Evolutionary conservation across 2,888 invertebrate genomes (phyloP).

Genomic region (Nesidiocoris tenuis): DNA sequence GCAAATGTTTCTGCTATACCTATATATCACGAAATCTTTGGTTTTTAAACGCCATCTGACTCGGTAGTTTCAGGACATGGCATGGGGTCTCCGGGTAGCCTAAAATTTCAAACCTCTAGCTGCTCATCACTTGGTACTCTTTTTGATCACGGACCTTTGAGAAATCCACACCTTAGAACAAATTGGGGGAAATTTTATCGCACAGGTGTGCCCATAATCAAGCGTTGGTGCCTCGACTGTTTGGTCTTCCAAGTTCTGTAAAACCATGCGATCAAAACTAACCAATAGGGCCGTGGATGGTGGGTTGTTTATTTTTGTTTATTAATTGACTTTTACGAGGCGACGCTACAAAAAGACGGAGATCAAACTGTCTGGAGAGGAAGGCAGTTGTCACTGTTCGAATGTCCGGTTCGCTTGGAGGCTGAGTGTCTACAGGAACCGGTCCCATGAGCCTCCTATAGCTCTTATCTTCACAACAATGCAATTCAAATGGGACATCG

Average conservation of each 20-base stretch:
- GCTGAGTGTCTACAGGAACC: constrained; percentile 2
- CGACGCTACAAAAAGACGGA: constrained; percentile 28
- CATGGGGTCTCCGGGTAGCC: too few species aligned
- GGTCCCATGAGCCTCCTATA: constrained; percentile 5
- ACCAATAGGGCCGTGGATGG: background rate
- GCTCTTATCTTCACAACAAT: constrained; percentile 17
- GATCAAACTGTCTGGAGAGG: constrained; percentile 13
- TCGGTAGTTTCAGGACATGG: too few species aligned
- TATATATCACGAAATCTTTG: too few species aligned
- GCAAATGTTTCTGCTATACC: too few species aligned
- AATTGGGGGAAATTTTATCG: too few species aligned
- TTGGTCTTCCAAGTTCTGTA: background rate
- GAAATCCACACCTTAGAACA: too few species aligned
- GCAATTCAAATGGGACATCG: constrained; percentile 37
- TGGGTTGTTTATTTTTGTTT: constrained; percentile 27
- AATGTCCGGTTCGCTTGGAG: background rate
- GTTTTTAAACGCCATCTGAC: too few species aligned
- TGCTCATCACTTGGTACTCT: too few species aligned
- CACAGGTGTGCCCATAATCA: too few species aligned
- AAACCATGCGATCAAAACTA: background rate
- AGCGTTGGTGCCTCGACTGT: too few species aligned
- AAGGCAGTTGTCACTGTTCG: constrained; percentile 18
- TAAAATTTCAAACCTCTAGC: too few species aligned
- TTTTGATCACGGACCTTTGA: too few species aligned
- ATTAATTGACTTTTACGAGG: constrained; percentile 40